Percentiles rank a stretch among this genome's conserved stretches.
These are phyloP conservation scores for Phataginus tricuspis DNA, from an alignment of 2,797 vertebrate genomes.

Conservation along the genomic window DNA sequence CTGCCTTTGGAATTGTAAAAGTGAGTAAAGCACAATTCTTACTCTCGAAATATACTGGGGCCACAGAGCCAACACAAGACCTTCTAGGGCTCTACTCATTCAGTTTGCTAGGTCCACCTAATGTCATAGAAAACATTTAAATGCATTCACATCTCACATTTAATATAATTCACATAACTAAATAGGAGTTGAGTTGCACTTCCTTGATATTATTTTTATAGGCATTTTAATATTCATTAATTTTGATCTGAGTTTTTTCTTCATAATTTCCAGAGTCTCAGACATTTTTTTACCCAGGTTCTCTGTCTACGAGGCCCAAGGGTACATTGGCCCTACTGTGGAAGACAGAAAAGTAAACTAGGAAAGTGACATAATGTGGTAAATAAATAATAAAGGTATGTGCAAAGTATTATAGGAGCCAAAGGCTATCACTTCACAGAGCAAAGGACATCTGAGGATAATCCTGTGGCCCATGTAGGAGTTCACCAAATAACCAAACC, in stretches of 20 bases:
- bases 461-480: neutral
- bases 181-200: neutral
- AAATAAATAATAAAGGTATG: neutral
- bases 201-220: constrained; percentile 20
- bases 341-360: neutral
- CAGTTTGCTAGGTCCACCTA: neutral
- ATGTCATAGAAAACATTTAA: neutral
- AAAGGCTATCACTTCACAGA: neutral
- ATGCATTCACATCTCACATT: neutral
- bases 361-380: neutral
- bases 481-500: neutral
- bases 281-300: neutral
- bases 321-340: neutral
- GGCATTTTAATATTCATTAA: neutral
- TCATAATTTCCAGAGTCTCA: neutral
- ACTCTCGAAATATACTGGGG: neutral
- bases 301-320: neutral
- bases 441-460: neutral
- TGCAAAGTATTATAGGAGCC: neutral
- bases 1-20: neutral
- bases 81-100: neutral
- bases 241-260: neutral
- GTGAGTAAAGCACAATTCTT: neutral
- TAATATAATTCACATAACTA: neutral
- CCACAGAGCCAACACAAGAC: neutral